These are phyloP conservation scores for Hirudo medicinalis DNA, from an alignment of 1,140 invertebrate species.

Conservation along the genomic window DNA sequence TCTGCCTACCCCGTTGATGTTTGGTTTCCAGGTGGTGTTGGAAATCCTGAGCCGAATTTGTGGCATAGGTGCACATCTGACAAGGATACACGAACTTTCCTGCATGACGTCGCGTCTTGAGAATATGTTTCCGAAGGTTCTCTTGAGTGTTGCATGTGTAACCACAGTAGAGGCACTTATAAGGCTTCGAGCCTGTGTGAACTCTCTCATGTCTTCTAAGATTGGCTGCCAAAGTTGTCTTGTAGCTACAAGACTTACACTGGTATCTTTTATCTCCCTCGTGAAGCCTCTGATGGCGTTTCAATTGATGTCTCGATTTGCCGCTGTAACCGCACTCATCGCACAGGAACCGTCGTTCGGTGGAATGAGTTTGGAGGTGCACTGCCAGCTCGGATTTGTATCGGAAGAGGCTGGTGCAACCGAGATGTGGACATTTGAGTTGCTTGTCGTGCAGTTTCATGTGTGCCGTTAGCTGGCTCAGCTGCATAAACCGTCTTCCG, in stretches of 20 bases:
- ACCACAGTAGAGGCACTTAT: conserved; percentile 49
- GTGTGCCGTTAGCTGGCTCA: conserved; percentile 12
- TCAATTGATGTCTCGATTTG: conserved; percentile 17
- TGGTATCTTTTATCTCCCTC: conserved; percentile 19
- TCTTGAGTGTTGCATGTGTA: conserved; percentile 69
- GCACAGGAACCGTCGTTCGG: conserved; percentile 20
- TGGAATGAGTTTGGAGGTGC: conserved; percentile 20
- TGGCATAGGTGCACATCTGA: conserved; percentile 48
- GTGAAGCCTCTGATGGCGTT: conserved; percentile 19
- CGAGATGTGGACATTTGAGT: conserved; percentile 47
- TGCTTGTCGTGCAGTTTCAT: conserved; percentile 14
- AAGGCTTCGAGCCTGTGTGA: conserved; percentile 22
- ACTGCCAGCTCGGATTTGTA: conserved; percentile 28
- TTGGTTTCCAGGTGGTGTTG: conserved; percentile 49
- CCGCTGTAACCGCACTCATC: conserved; percentile 21
- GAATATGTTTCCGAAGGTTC: conserved; percentile 69
- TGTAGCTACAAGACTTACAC: conserved; percentile 22
- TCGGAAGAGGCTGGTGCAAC: conserved; percentile 41
- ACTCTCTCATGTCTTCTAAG: conserved; percentile 29
- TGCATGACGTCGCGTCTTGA: conserved; percentile 61
- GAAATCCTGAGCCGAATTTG: conserved; percentile 55
- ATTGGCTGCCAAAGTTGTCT: conserved; percentile 25
- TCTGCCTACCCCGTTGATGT: conserved; percentile 43
- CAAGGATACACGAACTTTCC: conserved; percentile 66
- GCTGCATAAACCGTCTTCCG: conserved; percentile 11